Percentiles rank a stretch among this genome's conserved stretches.
Evolutionary conservation across 2,113 vertebrate genomes (phyloP).

Genomic region (Cyphomyrus plagiostoma): DNA sequence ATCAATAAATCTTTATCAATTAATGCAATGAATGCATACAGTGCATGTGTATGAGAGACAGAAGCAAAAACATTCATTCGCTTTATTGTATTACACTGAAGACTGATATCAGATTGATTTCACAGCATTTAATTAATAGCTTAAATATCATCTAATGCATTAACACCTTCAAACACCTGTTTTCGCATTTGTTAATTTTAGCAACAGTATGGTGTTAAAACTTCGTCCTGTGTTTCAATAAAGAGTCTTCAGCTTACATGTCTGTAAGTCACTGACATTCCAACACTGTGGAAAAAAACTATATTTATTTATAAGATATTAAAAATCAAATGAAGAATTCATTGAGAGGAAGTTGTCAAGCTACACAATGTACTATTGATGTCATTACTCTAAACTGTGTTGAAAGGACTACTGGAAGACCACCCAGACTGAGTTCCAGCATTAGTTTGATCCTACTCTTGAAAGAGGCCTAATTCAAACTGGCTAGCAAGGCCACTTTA

Average conservation of each 20-base stretch:
- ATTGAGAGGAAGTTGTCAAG: neutral
- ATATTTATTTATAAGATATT: neutral
- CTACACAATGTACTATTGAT: neutral
- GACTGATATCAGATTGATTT: neutral
- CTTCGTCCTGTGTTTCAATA: neutral
- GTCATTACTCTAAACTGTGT: neutral
- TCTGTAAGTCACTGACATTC: neutral
- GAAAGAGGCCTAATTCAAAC: neutral
- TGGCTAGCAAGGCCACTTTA: neutral
- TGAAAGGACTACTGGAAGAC: neutral
- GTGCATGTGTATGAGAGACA: neutral
- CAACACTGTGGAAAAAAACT: neutral
- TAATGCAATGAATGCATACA: neutral
- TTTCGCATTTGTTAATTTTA: neutral
- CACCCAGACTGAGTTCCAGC: neutral
- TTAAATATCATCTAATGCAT: neutral
- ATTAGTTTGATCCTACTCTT: neutral
- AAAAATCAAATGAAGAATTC: neutral
- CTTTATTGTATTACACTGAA: neutral
- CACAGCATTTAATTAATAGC: neutral
- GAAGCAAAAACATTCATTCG: neutral
- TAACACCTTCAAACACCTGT: neutral
- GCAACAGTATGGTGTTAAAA: neutral
- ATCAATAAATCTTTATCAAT: no score
- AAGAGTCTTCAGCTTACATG: neutral